Percentiles rank a stretch among this genome's conserved stretches.
These are phyloP conservation scores for Macrotis lagotis DNA, from an alignment of 2,113 vertebrate genomes.

Conservation along the genomic window DNA sequence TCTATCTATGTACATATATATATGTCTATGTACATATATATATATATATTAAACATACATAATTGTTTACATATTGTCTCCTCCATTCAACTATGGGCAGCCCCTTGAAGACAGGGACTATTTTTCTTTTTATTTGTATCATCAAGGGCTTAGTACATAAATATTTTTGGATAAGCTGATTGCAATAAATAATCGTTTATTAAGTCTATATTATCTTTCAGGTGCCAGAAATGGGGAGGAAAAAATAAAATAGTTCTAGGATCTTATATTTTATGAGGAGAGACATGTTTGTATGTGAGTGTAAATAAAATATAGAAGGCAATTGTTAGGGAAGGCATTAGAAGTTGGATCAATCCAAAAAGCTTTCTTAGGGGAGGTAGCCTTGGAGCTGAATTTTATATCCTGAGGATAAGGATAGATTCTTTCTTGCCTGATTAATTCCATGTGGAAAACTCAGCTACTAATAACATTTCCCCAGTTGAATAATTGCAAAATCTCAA, in stretches of 20 bases:
- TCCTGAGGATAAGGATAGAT: neutral
- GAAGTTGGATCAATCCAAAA: neutral
- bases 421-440: slow-evolving; percentile 23
- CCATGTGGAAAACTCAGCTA: neutral
- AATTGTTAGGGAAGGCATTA: neutral
- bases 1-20: too few species aligned
- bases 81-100: neutral
- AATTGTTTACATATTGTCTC: neutral
- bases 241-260: neutral
- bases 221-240: neutral
- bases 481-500: neutral
- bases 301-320: neutral
- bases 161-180: neutral
- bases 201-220: neutral
- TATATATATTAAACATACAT: neutral
- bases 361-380: neutral
- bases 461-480: neutral
- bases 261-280: neutral
- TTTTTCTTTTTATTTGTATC: neutral
- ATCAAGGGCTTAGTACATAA: neutral
- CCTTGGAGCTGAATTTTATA: neutral
- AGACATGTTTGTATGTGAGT: neutral
- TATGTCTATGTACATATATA: too few species aligned
- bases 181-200: neutral
- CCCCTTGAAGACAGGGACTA: neutral